A percentile compares a stretch with the other conserved stretches of the same genome.
These are phyloP conservation scores for Oncorhynchus nerka DNA, from an alignment of 2,113 vertebrate genomes.

Conservation along the genomic window DNA sequence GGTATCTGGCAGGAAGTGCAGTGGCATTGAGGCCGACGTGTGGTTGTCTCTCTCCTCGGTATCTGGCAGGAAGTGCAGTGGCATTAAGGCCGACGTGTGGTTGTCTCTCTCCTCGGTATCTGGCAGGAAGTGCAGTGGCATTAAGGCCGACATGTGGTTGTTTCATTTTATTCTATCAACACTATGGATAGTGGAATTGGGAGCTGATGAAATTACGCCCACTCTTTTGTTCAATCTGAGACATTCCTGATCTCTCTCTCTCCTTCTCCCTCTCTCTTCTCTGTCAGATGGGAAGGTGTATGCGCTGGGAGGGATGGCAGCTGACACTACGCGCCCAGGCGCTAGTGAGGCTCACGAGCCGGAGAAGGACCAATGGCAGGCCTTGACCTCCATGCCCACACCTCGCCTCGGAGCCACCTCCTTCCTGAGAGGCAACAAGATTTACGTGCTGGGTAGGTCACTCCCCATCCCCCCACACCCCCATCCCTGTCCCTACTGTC, in stretches of 20 bases:
- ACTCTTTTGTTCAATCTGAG: background rate
- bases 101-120: no score
- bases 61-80: no score
- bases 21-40: no score
- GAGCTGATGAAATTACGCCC: background rate
- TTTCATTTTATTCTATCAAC: background rate
- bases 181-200: background rate
- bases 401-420: conserved; percentile 90
- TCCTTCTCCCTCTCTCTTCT: conserved; percentile 1
- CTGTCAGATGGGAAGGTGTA: conserved; percentile 88
- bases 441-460: conserved; percentile 84
- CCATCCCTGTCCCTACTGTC: background rate
- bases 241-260: background rate
- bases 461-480: background rate
- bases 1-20: no score
- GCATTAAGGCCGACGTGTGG: no score
- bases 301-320: conserved; percentile 91
- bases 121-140: no score
- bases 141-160: no score
- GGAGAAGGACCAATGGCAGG: conserved; percentile 86
- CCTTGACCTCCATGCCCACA: conserved; percentile 90
- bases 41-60: no score
- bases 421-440: conserved; percentile 88
- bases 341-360: conserved; percentile 86
- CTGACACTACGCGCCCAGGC: conserved; percentile 91